phyloP scores from a whole-genome alignment of 1,140 invertebrate species.

The Dreissena polymorpha region DNA sequence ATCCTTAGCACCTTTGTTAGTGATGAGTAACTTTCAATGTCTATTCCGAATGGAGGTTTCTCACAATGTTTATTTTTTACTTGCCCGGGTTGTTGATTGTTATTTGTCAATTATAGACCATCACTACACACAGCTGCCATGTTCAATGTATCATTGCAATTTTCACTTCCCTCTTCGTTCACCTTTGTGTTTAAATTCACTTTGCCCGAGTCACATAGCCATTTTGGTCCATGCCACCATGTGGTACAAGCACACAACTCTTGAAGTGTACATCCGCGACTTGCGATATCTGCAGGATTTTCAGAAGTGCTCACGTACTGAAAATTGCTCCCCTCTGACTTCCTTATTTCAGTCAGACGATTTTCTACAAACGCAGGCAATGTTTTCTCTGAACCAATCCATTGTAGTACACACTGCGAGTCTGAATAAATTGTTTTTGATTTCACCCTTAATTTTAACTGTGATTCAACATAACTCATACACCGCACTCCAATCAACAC shows the following conservation, averaged over 20 bases:
- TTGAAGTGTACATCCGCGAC: not conserved
- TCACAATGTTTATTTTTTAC: not conserved
- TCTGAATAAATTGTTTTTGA: not conserved
- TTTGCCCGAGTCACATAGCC: not conserved
- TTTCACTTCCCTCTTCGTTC: not conserved
- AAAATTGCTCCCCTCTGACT: not conserved
- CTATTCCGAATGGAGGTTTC: not conserved
- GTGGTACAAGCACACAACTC: not conserved
- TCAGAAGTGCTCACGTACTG: not conserved
- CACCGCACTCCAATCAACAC: constrained; percentile 3
- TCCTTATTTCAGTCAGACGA: constrained; percentile 9
- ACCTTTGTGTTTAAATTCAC: not conserved
- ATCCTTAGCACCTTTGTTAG: not conserved
- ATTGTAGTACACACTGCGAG: constrained; percentile 20
- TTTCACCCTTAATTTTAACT: not conserved
- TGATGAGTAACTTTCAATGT: not conserved
- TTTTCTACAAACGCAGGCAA: constrained; percentile 5
- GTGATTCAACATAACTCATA: not conserved
- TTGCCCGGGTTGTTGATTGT: not conserved
- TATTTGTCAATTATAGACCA: not conserved
- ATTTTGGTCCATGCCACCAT: not conserved
- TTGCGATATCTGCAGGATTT: constrained; percentile 1
- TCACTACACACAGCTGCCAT: not conserved
- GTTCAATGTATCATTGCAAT: not conserved
- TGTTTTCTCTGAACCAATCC: not conserved